phyloP scores from a whole-genome alignment of 2,888 invertebrate species.

The Troides oblongomaculatus region DNA sequence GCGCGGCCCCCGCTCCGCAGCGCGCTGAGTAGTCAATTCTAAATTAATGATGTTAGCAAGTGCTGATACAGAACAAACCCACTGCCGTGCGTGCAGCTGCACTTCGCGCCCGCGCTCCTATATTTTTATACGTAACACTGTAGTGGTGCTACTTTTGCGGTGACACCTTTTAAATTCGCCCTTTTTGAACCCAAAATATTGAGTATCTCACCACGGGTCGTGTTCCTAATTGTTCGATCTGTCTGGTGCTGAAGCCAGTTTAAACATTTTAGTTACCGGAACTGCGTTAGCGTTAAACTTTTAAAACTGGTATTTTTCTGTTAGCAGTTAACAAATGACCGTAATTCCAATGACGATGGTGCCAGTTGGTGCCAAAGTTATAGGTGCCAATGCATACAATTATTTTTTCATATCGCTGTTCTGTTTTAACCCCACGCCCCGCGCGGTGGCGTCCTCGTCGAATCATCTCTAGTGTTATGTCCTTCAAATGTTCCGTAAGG shows the following conservation, averaged over 20 bases:
- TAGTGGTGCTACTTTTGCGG: slow-evolving; percentile 56
- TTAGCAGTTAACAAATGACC: too few relatives aligned
- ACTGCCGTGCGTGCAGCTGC: slow-evolving; percentile 48
- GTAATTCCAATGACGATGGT: slow-evolving; percentile 40
- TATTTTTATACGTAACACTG: slow-evolving; percentile 48
- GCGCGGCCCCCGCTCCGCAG: slow-evolving; percentile 3
- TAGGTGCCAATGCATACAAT: slow-evolving; percentile 52
- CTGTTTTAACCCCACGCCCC: too few relatives aligned
- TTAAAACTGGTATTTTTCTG: too few relatives aligned
- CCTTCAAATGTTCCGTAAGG: too few relatives aligned
- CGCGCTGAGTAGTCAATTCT: slow-evolving; percentile 43
- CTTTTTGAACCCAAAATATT: slow-evolving; percentile 28
- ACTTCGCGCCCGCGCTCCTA: slow-evolving; percentile 31
- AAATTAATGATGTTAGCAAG: slow-evolving; percentile 39
- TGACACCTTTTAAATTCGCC: slow-evolving; percentile 43
- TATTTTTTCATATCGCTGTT: too few relatives aligned
- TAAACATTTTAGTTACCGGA: neutral
- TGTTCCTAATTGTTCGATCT: slow-evolving; percentile 55
- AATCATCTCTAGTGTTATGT: too few relatives aligned
- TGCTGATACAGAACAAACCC: slow-evolving; percentile 30
- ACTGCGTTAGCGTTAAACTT: too few relatives aligned
- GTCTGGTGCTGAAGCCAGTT: slow-evolving; percentile 24
- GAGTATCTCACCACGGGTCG: slow-evolving; percentile 40
- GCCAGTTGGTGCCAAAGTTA: slow-evolving; percentile 64
- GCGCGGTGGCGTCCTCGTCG: too few relatives aligned